These are phyloP conservation scores for Halisarca cf. caerulea DNA, from an alignment of 37 sponge, comb jelly and placozoan species.

Conservation along the genomic window DNA sequence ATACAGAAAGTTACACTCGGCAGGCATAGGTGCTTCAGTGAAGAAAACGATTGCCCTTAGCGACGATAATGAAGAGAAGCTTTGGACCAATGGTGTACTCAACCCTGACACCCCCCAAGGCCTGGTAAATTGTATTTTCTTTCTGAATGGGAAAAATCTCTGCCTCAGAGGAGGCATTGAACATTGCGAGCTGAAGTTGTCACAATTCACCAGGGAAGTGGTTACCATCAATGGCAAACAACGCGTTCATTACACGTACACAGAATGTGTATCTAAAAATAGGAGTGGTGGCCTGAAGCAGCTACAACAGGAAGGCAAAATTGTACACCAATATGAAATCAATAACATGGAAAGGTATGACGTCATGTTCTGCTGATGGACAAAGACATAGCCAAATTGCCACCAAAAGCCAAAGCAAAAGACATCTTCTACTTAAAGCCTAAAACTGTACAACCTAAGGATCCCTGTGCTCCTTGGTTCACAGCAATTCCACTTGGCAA, in stretches of 20 bases:
- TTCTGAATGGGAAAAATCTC: slow-evolving; percentile 42
- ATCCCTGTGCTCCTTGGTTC: neutral
- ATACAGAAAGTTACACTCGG: slow-evolving; percentile 9
- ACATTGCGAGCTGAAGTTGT: slow-evolving; percentile 29
- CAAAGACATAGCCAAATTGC: neutral
- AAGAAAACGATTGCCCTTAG: neutral
- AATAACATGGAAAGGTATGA: neutral
- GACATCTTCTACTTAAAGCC: neutral
- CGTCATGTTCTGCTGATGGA: neutral
- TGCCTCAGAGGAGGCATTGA: slow-evolving; percentile 45
- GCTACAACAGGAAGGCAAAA: slow-evolving; percentile 1
- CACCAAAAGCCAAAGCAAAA: neutral
- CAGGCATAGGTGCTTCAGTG: no score
- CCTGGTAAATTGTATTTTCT: slow-evolving; percentile 41
- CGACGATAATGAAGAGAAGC: slow-evolving; percentile 33
- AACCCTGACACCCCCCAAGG: slow-evolving; percentile 22
- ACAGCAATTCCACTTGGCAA: no score
- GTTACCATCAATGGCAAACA: neutral
- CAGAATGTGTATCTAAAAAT: slow-evolving; percentile 41
- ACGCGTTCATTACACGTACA: neutral
- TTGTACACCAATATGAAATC: neutral
- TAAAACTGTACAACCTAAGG: neutral
- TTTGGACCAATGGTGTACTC: slow-evolving; percentile 44
- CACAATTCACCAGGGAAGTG: slow-evolving; percentile 21
- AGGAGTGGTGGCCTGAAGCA: slow-evolving; percentile 1